Evolutionary conservation across 1,140 invertebrate species (phyloP).

Genomic region (Pogonognathellus flavescens): DNA sequence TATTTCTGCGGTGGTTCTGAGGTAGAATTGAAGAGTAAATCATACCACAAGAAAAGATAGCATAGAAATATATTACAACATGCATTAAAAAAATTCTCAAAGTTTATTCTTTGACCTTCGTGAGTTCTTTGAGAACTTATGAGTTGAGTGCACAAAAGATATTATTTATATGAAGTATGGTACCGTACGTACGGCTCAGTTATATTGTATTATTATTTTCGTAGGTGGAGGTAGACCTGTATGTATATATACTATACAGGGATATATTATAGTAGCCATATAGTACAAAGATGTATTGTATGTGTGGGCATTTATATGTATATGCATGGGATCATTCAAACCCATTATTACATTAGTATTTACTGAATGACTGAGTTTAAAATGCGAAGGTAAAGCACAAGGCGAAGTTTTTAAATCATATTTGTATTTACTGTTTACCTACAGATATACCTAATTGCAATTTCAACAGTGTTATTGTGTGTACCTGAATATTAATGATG

Average conservation of each 20-base stretch:
- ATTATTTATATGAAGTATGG: slow-evolving; percentile 15
- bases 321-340: no score
- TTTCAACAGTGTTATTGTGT: background rate
- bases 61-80: slow-evolving; percentile 1
- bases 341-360: no score
- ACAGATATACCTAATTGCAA: background rate
- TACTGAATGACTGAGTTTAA: background rate
- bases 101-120: background rate
- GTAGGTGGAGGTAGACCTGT: no score
- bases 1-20: no score
- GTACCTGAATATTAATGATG: background rate
- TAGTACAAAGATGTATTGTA: background rate
- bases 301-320: no score
- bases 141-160: background rate
- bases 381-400: slow-evolving; percentile 40
- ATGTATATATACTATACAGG: no score
- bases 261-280: no score
- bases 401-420: slow-evolving; percentile 34
- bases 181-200: no score
- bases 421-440: background rate
- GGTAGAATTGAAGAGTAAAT: background rate
- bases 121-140: slow-evolving; percentile 18
- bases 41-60: background rate
- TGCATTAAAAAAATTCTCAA: slow-evolving; percentile 32
- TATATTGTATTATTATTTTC: no score